These are phyloP conservation scores for Microctonus aethiopoides DNA, from an alignment of 2,888 invertebrate genomes.

Conservation along the genomic window DNA sequence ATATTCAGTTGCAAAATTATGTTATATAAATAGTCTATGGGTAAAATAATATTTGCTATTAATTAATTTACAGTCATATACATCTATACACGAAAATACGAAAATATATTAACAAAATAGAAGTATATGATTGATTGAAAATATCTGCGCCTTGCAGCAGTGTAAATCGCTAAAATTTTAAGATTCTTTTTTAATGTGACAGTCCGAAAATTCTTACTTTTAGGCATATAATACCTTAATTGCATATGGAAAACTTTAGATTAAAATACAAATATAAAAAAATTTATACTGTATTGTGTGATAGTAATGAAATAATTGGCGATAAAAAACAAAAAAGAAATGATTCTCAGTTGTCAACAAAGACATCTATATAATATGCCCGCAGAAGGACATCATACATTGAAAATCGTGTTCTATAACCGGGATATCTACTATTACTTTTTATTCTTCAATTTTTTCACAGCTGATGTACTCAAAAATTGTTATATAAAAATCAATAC, in stretches of 20 bases:
- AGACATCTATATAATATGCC: constrained; percentile 8
- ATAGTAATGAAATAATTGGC: not conserved
- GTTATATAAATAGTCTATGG: not conserved
- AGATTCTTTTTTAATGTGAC: not conserved
- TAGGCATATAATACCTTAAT: too few relatives aligned
- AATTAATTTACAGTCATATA: constrained; percentile 1
- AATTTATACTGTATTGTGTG: too few relatives aligned
- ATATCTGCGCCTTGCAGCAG: too few relatives aligned
- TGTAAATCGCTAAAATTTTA: too few relatives aligned
- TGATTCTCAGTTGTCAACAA: not conserved
- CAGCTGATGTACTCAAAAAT: constrained; percentile 1
- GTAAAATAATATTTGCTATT: constrained; percentile 1
- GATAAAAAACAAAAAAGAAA: not conserved
- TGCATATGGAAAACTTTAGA: too few relatives aligned
- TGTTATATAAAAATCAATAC: constrained; percentile 16
- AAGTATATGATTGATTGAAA: too few relatives aligned
- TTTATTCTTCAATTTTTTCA: not conserved
- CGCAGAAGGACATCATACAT: constrained; percentile 2
- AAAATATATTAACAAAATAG: too few relatives aligned
- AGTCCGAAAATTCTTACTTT: not conserved
- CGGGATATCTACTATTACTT: too few relatives aligned
- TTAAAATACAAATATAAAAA: too few relatives aligned
- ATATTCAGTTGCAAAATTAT: not conserved
- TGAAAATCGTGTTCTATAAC: not conserved
- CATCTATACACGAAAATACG: not conserved